These are phyloP conservation scores for Alsophila aescularia DNA, from an alignment of 2,888 invertebrate genomes.

Conservation along the genomic window DNA sequence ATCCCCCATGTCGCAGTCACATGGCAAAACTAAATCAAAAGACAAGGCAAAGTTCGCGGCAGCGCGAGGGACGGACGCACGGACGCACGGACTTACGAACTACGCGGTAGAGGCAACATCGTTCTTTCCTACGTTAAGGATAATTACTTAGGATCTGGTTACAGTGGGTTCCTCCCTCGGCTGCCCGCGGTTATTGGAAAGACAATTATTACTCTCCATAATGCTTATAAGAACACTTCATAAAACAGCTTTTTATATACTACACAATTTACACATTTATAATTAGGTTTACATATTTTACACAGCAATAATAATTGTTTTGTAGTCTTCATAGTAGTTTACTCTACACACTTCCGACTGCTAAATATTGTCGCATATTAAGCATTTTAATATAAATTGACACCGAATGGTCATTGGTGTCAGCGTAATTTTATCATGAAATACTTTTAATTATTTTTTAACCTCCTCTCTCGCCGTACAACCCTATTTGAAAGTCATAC, in stretches of 20 bases:
- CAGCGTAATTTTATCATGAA: constrained; percentile 61
- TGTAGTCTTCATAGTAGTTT: constrained; percentile 79
- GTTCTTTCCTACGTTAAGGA: constrained; percentile 26
- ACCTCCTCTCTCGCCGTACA: constrained; percentile 42
- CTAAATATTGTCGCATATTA: constrained; percentile 84
- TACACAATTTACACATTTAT: constrained; percentile 83
- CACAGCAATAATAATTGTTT: constrained; percentile 82
- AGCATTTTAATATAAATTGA: constrained; percentile 67
- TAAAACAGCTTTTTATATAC: constrained; percentile 82
- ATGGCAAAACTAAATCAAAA: constrained; percentile 70
- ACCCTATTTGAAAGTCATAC: constrained; percentile 54
- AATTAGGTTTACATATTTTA: constrained; percentile 82
- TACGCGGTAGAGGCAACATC: constrained; percentile 46
- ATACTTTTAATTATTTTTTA: constrained; percentile 54
- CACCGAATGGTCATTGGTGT: constrained; percentile 69
- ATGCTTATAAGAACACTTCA: constrained; percentile 82
- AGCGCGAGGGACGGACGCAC: constrained; percentile 44
- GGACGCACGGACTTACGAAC: constrained; percentile 40
- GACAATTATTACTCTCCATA: constrained; percentile 68
- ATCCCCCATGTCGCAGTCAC: constrained; percentile 65
- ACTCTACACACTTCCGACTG: constrained; percentile 79
- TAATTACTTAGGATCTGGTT: constrained; percentile 2
- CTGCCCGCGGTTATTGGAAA: constrained; percentile 50
- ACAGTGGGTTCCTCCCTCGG: constrained; percentile 40
- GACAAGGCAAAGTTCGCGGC: constrained; percentile 63